phyloP scores from a whole-genome alignment of 2,113 vertebrate species.

The Nipponia nippon region DNA sequence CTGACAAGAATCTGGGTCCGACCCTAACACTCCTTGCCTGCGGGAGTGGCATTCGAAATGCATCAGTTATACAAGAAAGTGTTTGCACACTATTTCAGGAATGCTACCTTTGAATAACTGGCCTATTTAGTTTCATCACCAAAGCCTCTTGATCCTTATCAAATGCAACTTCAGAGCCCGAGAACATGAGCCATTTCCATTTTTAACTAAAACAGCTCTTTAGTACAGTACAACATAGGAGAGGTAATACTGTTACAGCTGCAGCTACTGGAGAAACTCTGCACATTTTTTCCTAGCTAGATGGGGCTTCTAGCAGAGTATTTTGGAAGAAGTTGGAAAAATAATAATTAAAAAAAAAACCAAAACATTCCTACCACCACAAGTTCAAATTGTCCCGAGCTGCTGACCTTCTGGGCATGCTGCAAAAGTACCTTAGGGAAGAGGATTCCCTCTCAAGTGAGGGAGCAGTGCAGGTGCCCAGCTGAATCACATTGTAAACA shows the following conservation, averaged over 20 bases:
- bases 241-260: neutral
- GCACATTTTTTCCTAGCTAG: neutral
- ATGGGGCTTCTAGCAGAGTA: neutral
- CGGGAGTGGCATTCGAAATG: neutral
- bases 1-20: neutral
- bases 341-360: neutral
- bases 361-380: neutral
- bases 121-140: neutral
- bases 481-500: neutral
- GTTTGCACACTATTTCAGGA: neutral
- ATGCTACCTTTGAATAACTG: neutral
- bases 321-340: neutral
- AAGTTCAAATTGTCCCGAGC: rapidly evolving
- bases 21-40: neutral
- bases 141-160: neutral
- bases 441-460: neutral
- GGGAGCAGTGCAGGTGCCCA: rapidly evolving
- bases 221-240: neutral
- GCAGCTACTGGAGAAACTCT: neutral
- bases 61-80: neutral
- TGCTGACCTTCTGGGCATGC: neutral
- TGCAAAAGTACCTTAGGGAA: neutral
- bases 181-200: neutral
- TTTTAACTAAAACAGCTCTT: neutral
- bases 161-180: neutral